Base-by-base conservation (phyloP, 1,140 invertebrate genomes). In the Achroia grisella region DNA sequence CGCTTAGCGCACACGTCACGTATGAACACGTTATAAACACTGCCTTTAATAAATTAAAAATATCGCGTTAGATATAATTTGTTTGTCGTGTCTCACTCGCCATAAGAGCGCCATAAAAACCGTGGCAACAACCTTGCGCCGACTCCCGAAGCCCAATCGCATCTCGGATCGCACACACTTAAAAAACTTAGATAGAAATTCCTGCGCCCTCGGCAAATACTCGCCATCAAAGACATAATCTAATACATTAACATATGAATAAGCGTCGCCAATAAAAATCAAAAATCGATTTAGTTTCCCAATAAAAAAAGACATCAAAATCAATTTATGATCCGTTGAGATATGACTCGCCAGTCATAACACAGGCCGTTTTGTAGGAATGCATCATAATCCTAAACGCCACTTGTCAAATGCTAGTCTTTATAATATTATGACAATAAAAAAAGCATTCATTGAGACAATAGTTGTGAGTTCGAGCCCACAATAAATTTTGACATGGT, bases 371-470 rank as follows among this genome's bases (percentile, higher is more conserved):
- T 54, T 40, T 52, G 48, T 51, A 47, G 46, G 52, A 59, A 52
- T 49, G 57, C 52, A 56, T 56, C 57, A 70, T 77, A 75, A 76
- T 73, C 60, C 66, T 68, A 70, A 66, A 71, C 70, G 72, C 76
- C 66, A 71, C 73, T 73, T 79, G 77, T 76, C 70, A 76, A 69
- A 77, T 49, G 52, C 53, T 56, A 60, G 48, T 72, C 58, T 75
- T 71, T 77, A 78, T 70, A 71, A 76, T 79, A 71, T 78, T 71
- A 69, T 73, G 75, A 73, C 72, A 76, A 73, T 80, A 85, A 85
- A 85, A 23, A 79, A 82, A 78, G 73, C 70, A 75, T 79, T 81
- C 78, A 84, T 84, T 85, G 81, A 85, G 75, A 85, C 76, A 85
- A 85, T 82, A 82, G 81, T 63, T 10, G 13, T 52, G 63, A 68